Base-by-base conservation (phyloP, 2,888 invertebrate genomes). In the Noctua fimbriata region DNA sequence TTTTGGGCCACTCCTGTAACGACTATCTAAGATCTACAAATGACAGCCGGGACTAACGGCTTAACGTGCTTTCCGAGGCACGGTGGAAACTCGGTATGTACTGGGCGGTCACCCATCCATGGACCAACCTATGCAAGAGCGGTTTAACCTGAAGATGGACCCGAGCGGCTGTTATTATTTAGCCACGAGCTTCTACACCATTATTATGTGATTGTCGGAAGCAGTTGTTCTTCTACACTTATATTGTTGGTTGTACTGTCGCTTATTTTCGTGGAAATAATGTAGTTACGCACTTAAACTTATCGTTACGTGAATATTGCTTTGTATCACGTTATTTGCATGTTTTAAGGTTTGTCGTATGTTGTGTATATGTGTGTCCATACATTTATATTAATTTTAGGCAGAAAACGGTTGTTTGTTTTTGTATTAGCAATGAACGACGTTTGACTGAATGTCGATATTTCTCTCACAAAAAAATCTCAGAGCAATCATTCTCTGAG, bases 261-360 rank as follows among this genome's bases (percentile, higher is more conserved):
- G 16, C 49, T 66, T 79, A 80, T 78, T 79, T 81, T 81, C 69
- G 74, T 80, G 58, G 52, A 76, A 76, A 71, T 82, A 76, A 81
- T 67, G 70, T 75, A 75, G 65, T 84, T 71, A 73, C 72, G 72
- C 75, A 76, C 73, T 75, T 66, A 78, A 78, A 49, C n/a, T 24
- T n/a, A 47, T 65, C 58, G 55, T 70, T 75, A 47, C 28, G 21
- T 71, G 63, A 69, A 87, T 76, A 87, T 63, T 71, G 73, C 41
- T 83, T 77, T 78, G 65, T 83, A 41, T 55, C n/a, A 69, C 65
- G 41, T 66, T 78, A 83, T 84, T 86, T 83, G 24, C 65, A 74
- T 69, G 65, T 69, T 82, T n/a, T 78, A 83, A 73, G 74, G 84
- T 21, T 83, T 69, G 52, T 41, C 9, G 36, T 60, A 44, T 72